Conservation (phyloP, 1,140 invertebrate genomes). For the Plodia interpunctella region DNA sequence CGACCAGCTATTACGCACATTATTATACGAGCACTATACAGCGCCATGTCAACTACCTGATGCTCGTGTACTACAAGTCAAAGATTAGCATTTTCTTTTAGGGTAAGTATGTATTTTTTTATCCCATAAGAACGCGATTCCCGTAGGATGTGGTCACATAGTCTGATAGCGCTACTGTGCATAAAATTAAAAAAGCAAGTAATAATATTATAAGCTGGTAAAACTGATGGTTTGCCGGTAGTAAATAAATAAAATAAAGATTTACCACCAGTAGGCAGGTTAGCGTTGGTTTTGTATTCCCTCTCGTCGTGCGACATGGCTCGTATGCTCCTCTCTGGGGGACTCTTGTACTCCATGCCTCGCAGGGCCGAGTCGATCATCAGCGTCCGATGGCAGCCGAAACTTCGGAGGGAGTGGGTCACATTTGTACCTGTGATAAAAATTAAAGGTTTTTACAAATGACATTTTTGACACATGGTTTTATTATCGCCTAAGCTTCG, state of each 20-base stretch:
- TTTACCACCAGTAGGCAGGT: slow-evolving; percentile 57
- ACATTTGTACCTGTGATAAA: slow-evolving; percentile 54
- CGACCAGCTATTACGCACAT: slow-evolving; percentile 54
- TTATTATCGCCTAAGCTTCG: too few relatives aligned
- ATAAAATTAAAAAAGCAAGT: too few relatives aligned
- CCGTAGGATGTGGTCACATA: too few relatives aligned
- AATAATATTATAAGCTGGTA: too few relatives aligned
- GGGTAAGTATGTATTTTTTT: too few relatives aligned
- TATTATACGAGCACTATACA: too few relatives aligned
- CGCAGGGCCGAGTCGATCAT: slow-evolving; percentile 51
- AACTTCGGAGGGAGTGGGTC: slow-evolving; percentile 51
- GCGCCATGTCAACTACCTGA: slow-evolving; percentile 41
- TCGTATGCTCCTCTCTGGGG: slow-evolving; percentile 41
- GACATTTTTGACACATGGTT: too few relatives aligned
- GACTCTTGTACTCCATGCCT: slow-evolving; percentile 59
- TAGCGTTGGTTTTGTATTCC: slow-evolving; percentile 67
- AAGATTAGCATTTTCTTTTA: too few relatives aligned
- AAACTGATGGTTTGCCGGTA: too few relatives aligned
- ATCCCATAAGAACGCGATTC: too few relatives aligned
- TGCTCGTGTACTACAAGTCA: not conserved
- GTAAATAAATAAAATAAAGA: slow-evolving; percentile 10
- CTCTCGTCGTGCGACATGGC: slow-evolving; percentile 62
- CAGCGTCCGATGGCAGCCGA: slow-evolving; percentile 56
- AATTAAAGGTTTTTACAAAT: too few relatives aligned
- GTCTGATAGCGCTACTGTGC: too few relatives aligned